Conservation (phyloP, 2,888 invertebrate genomes). For the Drosophila quasianomalipes region DNA sequence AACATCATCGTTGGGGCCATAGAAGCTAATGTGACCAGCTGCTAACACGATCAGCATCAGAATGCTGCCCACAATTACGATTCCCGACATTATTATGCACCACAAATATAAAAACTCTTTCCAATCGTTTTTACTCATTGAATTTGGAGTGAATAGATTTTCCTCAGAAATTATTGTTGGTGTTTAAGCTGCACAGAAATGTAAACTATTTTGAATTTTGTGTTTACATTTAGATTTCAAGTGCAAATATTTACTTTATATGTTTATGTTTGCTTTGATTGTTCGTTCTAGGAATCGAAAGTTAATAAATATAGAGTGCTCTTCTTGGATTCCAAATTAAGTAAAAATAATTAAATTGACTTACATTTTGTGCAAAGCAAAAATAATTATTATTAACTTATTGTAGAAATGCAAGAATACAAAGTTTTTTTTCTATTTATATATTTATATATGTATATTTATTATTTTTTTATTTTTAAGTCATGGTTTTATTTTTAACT, state of each 20-base stretch:
- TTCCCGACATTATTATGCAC: background rate
- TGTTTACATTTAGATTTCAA: background rate
- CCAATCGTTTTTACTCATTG: background rate
- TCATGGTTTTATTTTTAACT: too few species aligned
- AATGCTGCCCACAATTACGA: background rate
- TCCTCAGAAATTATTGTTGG: background rate
- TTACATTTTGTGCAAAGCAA: background rate
- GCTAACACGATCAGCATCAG: background rate
- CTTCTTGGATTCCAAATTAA: background rate
- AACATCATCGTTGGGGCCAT: constrained; percentile 13
- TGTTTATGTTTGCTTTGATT: background rate
- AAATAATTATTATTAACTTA: background rate
- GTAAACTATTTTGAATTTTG: background rate
- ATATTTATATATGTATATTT: too few species aligned
- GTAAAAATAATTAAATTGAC: background rate
- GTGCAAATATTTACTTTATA: too few species aligned
- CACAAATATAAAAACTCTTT: background rate
- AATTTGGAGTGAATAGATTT: background rate
- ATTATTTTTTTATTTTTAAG: too few species aligned
- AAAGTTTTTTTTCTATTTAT: background rate
- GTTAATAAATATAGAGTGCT: background rate
- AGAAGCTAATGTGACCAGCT: background rate
- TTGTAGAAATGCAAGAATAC: background rate
- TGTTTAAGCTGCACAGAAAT: background rate
- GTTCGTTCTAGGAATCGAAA: background rate